Evolutionary conservation across 2,888 invertebrate species (phyloP).

Genomic region (Macrosiphum euphorbiae): DNA sequence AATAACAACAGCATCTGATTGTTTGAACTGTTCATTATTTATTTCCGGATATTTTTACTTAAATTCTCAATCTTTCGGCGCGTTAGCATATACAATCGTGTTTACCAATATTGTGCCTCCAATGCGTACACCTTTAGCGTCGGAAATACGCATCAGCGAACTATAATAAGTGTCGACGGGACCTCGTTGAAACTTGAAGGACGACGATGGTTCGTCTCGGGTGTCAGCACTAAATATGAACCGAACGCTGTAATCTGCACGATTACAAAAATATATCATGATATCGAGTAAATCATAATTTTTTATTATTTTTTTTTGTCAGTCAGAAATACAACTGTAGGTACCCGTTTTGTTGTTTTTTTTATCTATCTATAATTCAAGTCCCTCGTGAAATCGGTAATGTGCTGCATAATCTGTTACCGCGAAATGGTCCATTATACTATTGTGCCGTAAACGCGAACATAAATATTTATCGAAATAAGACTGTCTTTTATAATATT

Average conservation of each 20-base stretch:
- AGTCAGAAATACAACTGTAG: not conserved
- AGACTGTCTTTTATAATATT: not conserved
- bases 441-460: not conserved
- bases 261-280: not conserved
- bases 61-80: not conserved
- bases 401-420: constrained; percentile 2
- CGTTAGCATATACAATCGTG: not conserved
- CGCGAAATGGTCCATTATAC: not conserved
- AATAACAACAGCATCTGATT: not conserved
- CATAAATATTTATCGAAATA: not conserved
- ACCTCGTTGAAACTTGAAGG: not conserved
- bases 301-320: not conserved
- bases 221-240: not conserved
- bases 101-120: too few relatives aligned
- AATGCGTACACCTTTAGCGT: too few relatives aligned
- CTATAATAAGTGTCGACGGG: not conserved
- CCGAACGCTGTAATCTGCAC: not conserved
- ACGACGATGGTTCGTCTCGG: not conserved
- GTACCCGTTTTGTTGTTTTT: not conserved
- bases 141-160: not conserved
- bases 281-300: not conserved
- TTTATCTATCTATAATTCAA: not conserved
- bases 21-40: not conserved
- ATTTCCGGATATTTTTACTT: not conserved
- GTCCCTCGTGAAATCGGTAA: not conserved